Conservation (phyloP, 2,113 vertebrate genomes). For the Psophia crepitans region DNA sequence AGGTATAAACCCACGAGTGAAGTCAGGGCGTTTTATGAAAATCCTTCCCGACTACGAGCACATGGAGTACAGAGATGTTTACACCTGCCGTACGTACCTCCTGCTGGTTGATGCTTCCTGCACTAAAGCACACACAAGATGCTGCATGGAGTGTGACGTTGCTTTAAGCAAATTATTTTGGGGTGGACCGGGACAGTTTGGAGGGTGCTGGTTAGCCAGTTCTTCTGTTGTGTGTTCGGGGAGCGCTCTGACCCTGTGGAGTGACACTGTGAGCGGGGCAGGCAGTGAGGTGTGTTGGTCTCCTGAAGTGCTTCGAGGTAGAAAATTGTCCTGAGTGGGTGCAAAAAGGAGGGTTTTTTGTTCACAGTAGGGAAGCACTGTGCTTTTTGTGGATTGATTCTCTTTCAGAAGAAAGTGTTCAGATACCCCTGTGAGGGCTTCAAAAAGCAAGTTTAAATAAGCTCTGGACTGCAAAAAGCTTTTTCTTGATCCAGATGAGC, state of each 20-base stretch:
- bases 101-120: slow-evolving; percentile 37
- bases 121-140: not conserved
- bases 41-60: slow-evolving; percentile 93
- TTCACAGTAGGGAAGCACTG: not conserved
- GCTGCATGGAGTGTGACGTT: slow-evolving; percentile 60
- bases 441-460: not conserved
- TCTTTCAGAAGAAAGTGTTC: not conserved
- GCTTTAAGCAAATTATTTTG: not conserved
- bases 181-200: not conserved
- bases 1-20: slow-evolving; percentile 93
- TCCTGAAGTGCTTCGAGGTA: not conserved
- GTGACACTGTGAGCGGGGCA: rapidly evolving
- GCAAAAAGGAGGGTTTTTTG: not conserved
- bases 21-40: slow-evolving; percentile 92
- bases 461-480: not conserved
- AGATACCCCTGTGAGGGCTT: not conserved
- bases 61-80: slow-evolving; percentile 92
- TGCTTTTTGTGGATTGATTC: not conserved
- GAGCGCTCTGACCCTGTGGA: not conserved
- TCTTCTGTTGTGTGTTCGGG: not conserved
- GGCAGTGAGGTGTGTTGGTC: rapidly evolving
- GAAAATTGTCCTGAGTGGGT: not conserved
- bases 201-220: not conserved
- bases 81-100: slow-evolving; percentile 90
- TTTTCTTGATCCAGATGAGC: not conserved